Base-by-base conservation (phyloP, 2,797 vertebrate species). In the Fundulus diaphanus region DNA sequence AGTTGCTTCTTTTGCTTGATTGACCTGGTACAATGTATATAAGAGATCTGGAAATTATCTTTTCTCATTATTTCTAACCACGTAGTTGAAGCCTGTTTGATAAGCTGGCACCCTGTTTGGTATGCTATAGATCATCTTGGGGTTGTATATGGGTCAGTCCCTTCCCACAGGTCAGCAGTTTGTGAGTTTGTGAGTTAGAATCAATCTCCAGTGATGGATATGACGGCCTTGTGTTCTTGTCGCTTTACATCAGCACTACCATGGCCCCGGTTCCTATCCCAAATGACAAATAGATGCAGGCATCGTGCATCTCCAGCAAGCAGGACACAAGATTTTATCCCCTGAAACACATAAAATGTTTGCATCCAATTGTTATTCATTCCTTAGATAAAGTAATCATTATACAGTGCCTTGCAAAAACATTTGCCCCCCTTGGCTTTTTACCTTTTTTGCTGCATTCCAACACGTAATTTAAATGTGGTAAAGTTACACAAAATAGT, bases 131-230 rank as follows among this genome's bases (percentile, higher is more conserved):
- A 88, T 92, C 89, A 91, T 82, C 65, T 65, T 81, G 73, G 78
- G 76, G 49, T 78, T 74, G 65, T 54, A 8, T 77, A 29, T 42
- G 56, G 73, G 69, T 73, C 74, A 72, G 70, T 76, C 70, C 72
- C 81, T 66, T 63, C 71, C 76, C 78, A 85, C 75, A 83, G 63
- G 72, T 44, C 22, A 49, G 82, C 70, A 70, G 86, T 88, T 83
- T 87, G 74, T 81, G 66, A 87, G 86, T 89, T 85, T 42, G 78
- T 70, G 85, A 85, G 80, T 72, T 77, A 22, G 40, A 79, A 81
- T 84, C 79, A 82, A 87, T 90, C 83, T 77, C 48, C 46, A 59
- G 69, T 90, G 91, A 94, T 94, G 77, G 84, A 93, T 92, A 84
- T 68, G 72, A 68, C 37, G 87, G 89, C 92, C 90, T 94, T 93